Evolutionary conservation across 2,113 vertebrate genomes (phyloP).

Genomic region (Epinephelus cyanopodus): DNA sequence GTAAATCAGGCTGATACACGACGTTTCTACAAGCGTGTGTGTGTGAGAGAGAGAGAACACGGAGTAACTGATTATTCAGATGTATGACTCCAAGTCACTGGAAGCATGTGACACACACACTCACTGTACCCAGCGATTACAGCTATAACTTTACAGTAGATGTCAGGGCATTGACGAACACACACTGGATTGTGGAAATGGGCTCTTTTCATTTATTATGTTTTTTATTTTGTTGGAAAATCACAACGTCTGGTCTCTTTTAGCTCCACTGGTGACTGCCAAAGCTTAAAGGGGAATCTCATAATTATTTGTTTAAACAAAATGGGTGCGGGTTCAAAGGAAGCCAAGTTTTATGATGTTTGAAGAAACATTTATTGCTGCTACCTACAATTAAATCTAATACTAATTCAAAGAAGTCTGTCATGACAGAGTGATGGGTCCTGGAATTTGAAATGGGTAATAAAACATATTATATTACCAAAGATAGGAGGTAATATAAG

Average conservation of each 20-base stretch:
- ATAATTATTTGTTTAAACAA: background rate
- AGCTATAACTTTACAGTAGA: conserved; percentile 2
- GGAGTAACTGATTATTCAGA: conserved; percentile 18
- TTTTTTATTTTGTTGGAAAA: background rate
- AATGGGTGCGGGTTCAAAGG: background rate
- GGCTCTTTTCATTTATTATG: background rate
- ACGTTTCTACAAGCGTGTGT: background rate
- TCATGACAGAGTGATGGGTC: background rate
- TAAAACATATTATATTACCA: background rate
- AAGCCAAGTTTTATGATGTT: background rate
- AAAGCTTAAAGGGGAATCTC: background rate
- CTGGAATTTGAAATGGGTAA: background rate
- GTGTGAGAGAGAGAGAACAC: background rate
- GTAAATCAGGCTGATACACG: background rate
- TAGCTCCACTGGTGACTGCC: background rate
- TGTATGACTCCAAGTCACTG: background rate
- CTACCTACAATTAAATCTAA: background rate
- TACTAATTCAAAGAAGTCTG: background rate
- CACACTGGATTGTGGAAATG: background rate
- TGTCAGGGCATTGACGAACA: background rate
- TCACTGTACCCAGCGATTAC: background rate
- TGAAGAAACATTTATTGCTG: background rate
- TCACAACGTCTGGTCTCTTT: background rate
- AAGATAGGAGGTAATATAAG: background rate
- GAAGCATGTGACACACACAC: conserved; percentile 42